These are phyloP conservation scores for Zaprionus taronus DNA, from an alignment of 1,140 invertebrate genomes.

Conservation along the genomic window DNA sequence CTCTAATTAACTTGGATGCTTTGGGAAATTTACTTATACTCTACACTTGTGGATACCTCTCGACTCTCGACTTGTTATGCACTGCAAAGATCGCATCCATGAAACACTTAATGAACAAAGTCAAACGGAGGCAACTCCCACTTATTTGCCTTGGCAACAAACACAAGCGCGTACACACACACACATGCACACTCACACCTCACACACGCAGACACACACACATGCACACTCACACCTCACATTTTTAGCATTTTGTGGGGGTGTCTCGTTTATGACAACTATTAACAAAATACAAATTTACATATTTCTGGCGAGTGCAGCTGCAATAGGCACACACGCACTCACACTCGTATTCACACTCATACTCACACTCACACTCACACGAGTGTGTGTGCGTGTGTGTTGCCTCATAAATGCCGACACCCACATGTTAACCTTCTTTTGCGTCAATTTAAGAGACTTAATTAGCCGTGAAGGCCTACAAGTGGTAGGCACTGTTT, in stretches of 20 bases:
- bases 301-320: constrained; percentile 66
- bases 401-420: constrained; percentile 70
- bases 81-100: not conserved
- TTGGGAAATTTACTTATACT: not conserved
- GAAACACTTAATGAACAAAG: not conserved
- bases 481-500: constrained; percentile 43
- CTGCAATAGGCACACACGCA: constrained; percentile 40
- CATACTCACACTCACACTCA: not conserved
- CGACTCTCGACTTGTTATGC: not conserved
- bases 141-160: constrained; percentile 48
- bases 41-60: not conserved
- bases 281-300: constrained; percentile 67
- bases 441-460: constrained; percentile 62
- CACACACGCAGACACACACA: constrained; percentile 2
- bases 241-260: constrained; percentile 62
- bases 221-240: constrained; percentile 34
- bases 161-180: constrained; percentile 23
- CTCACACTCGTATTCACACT: not conserved
- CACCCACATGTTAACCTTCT: constrained; percentile 76
- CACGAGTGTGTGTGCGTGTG: not conserved
- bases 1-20: not conserved
- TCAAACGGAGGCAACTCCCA: constrained; percentile 32
- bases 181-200: not conserved
- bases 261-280: constrained; percentile 59
- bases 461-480: constrained; percentile 81